Evolutionary conservation across 1,140 invertebrate species (phyloP), one percentile per base, ranked within the genome.

Genomic region (Rhopalosiphum padi): DNA sequence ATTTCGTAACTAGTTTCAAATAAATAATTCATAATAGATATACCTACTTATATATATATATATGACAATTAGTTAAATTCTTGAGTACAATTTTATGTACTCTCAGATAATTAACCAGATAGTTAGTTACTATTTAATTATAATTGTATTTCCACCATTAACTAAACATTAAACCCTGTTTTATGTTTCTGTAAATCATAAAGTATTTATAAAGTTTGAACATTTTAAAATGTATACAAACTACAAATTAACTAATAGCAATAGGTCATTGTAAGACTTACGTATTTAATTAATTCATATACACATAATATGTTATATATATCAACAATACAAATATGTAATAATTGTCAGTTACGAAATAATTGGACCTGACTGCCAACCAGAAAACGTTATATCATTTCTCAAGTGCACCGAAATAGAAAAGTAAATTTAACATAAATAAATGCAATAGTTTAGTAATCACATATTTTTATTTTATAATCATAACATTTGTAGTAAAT

Each of bases 171-270:
- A 60, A 90, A 90, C 55, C 51, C 11, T n/a, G 53, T 90, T 90
- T 90, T 60, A 60, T 90, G 88, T 90, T 90, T 90, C 88, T 90
- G 88, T 90, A 41, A 41, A 60, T 41, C 88, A 90, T 43, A 41
- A 90, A 60, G n/a, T 89, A 53, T 89, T 87, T 51, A 89, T 51
- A 89, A 86, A 88, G 86, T 35, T 88, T n/a, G 46, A 88, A 51
- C 86, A 88, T 88, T 88, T 41, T 51, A 51, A 48, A 51, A 35
- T 89, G 41, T 35, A 89, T 89, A 48, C 7, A 51, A 35, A 23
- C 48, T 23, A 89, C 35, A 35, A 53, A 35, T 53, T 53, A 37
- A 53, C n/a, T 4, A 35, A 51, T 89, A 89, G 35, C 35, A 53
- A 51, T 35, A 35, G 22, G 22, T 1, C 15, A 88, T 88, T 35